Percentiles rank a stretch among this genome's conserved stretches.
Evolutionary conservation across 2,113 vertebrate genomes (phyloP).

Genomic region (Uropsilus gracilis): DNA sequence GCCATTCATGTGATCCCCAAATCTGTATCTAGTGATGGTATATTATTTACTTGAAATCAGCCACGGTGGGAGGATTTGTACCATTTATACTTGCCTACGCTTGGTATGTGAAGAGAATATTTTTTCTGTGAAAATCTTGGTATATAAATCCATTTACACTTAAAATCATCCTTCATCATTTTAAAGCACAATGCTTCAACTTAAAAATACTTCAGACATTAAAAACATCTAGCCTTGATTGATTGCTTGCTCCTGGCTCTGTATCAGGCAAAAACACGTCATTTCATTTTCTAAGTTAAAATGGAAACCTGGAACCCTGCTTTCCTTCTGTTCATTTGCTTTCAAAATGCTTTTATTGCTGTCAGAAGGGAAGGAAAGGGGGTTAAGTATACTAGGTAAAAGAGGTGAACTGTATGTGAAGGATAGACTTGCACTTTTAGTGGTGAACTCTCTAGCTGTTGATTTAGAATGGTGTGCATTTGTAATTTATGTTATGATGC

Average conservation of each 20-base stretch:
- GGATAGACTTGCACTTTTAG: too few relatives aligned
- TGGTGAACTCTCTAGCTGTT: too few relatives aligned
- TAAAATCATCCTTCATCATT: neutral
- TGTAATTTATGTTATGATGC: too few relatives aligned
- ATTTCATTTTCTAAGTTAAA: neutral
- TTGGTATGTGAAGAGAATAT: neutral
- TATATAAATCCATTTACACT: neutral
- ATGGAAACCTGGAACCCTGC: neutral
- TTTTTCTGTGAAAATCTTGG: neutral
- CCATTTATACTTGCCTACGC: neutral
- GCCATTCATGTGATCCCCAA: neutral
- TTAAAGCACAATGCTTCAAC: neutral
- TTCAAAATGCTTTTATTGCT: neutral
- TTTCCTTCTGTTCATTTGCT: neutral
- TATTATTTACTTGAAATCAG: neutral
- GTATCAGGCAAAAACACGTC: neutral
- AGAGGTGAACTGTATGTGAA: too few relatives aligned
- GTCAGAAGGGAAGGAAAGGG: too few relatives aligned
- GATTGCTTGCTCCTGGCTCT: neutral
- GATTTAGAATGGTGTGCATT: too few relatives aligned
- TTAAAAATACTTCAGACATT: neutral
- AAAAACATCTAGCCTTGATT: neutral
- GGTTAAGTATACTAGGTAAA: too few relatives aligned
- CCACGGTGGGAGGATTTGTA: neutral
- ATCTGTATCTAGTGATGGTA: neutral